These are phyloP conservation scores for Macaria notata DNA, from an alignment of 2,888 invertebrate genomes.

Conservation along the genomic window DNA sequence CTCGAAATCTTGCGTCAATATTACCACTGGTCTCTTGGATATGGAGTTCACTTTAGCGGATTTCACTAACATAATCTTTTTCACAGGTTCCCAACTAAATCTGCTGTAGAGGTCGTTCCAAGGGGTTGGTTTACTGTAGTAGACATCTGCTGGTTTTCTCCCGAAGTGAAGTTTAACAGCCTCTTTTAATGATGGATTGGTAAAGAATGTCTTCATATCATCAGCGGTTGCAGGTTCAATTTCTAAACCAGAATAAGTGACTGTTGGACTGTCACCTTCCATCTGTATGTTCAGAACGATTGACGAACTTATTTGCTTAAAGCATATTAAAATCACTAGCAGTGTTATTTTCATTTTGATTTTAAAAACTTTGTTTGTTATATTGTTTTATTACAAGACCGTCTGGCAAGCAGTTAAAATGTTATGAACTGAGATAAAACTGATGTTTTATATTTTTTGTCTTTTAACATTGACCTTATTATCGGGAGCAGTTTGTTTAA, in stretches of 20 bases:
- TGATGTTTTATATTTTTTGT: neutral
- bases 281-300: constrained; percentile 48
- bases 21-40: constrained; percentile 42
- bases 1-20: constrained; percentile 59
- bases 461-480: constrained; percentile 11
- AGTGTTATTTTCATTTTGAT: constrained; percentile 25
- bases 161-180: constrained; percentile 52
- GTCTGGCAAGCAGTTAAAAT: neutral
- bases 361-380: too few species aligned
- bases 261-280: constrained; percentile 31
- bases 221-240: constrained; percentile 43
- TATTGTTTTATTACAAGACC: too few species aligned
- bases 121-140: constrained; percentile 62
- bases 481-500: constrained; percentile 2
- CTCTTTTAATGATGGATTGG: constrained; percentile 39
- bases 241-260: constrained; percentile 51
- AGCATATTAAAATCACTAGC: constrained; percentile 12
- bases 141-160: constrained; percentile 47
- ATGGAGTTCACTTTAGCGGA: constrained; percentile 47
- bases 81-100: constrained; percentile 60
- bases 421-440: constrained; percentile 1
- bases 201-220: constrained; percentile 55
- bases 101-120: constrained; percentile 65
- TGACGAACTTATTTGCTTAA: constrained; percentile 41
- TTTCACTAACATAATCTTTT: constrained; percentile 47